These are phyloP conservation scores for Laticauda colubrina DNA, from an alignment of 2,113 vertebrate genomes.

Conservation along the genomic window DNA sequence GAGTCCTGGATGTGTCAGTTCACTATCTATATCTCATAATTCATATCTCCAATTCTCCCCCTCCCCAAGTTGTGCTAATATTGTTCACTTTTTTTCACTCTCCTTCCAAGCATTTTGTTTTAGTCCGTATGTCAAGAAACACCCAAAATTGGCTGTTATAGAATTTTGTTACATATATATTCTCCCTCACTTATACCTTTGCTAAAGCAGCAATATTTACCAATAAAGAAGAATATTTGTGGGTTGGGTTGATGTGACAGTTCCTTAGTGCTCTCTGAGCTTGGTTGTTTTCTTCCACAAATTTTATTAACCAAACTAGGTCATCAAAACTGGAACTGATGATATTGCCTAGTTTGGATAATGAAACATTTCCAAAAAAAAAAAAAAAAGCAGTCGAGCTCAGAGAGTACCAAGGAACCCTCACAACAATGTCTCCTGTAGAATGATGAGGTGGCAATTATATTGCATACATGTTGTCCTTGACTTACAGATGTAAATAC, in stretches of 20 bases:
- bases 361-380: too few relatives aligned
- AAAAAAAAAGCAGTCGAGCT: neutral
- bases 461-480: neutral
- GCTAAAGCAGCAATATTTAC: too few relatives aligned
- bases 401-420: neutral
- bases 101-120: neutral
- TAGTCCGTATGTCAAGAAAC: neutral
- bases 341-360: too few relatives aligned
- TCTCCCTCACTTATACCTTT: neutral
- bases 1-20: neutral
- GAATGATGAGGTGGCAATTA: neutral
- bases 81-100: neutral
- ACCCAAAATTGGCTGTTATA: neutral
- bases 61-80: neutral
- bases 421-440: too few relatives aligned
- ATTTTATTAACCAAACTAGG: too few relatives aligned
- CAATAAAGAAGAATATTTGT: neutral
- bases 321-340: too few relatives aligned
- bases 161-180: neutral
- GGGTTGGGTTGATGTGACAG: too few relatives aligned
- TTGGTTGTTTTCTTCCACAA: too few relatives aligned
- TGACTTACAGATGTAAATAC: neutral
- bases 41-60: neutral
- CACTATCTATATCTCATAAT: neutral
- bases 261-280: too few relatives aligned